Evolutionary conservation across 1,140 invertebrate genomes (phyloP).

Genomic region (Bombus sylvicola): DNA sequence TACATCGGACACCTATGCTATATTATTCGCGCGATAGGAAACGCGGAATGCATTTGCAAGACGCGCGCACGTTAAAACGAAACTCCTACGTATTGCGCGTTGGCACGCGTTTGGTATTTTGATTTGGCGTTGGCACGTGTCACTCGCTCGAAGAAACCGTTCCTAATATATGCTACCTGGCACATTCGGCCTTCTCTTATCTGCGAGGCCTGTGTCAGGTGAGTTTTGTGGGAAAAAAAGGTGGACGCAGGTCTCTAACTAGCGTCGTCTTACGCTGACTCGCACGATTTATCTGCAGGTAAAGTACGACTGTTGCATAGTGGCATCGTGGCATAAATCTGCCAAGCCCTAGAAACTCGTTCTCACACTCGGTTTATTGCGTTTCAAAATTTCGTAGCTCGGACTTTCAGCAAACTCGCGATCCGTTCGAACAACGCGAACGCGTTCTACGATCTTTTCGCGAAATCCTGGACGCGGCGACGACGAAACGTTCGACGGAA

Average conservation of each 20-base stretch:
- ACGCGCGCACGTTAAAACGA: neutral
- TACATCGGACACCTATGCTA: neutral
- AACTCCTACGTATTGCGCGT: neutral
- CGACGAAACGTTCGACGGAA: neutral
- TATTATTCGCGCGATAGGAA: neutral
- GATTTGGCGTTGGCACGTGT: constrained; percentile 13
- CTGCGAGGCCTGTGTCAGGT: constrained; percentile 74
- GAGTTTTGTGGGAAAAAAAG: constrained; percentile 82
- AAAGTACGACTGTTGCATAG: constrained; percentile 60
- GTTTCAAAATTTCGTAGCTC: constrained; percentile 15
- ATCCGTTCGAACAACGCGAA: too few relatives aligned
- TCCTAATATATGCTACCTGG: constrained; percentile 38
- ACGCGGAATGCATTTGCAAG: neutral
- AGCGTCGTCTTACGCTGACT: constrained; percentile 75
- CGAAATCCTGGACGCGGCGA: neutral
- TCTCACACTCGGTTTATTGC: constrained; percentile 59
- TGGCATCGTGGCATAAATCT: constrained; percentile 53
- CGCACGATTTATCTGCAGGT: constrained; percentile 76
- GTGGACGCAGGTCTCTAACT: constrained; percentile 70
- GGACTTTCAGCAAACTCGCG: too few relatives aligned
- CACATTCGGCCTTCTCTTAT: constrained; percentile 70
- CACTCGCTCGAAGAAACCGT: neutral
- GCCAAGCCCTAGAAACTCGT: constrained; percentile 42
- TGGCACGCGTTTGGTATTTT: neutral
- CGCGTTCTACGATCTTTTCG: too few relatives aligned